Conservation (phyloP, 37 sponge, comb jelly and placozoan species). For the Hormiphora californensis region DNA sequence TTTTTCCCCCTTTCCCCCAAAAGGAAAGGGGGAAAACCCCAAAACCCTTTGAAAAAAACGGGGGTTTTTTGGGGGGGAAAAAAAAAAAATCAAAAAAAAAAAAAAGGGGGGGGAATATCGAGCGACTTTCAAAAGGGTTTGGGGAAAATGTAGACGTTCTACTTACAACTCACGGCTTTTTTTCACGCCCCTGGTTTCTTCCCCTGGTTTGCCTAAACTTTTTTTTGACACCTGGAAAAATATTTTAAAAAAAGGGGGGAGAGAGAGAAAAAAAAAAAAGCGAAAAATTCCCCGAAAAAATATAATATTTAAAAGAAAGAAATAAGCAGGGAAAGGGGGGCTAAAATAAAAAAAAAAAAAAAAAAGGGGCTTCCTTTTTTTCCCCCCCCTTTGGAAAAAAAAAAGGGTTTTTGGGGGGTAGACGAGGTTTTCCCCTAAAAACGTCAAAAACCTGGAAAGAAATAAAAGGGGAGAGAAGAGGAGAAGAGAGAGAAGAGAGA, state of each 20-base stretch:
- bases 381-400: neutral
- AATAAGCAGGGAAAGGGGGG: no score
- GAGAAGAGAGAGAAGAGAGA: no score
- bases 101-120: neutral
- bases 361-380: neutral
- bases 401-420: conserved; percentile 1
- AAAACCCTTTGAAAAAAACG: no score
- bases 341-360: no score
- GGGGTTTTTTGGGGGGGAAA: no score
- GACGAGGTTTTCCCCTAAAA: conserved; percentile 32
- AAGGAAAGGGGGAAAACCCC: no score
- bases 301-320: no score
- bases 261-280: no score
- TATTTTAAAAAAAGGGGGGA: no score
- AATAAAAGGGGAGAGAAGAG: neutral
- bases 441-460: conserved; percentile 6
- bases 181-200: conserved; percentile 39
- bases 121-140: neutral
- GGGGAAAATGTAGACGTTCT: neutral
- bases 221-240: conserved; percentile 34
- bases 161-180: conserved; percentile 10
- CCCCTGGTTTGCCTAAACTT: conserved; percentile 31
- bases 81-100: neutral
- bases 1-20: no score
- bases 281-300: no score